Evolutionary conservation across 2,888 invertebrate species (phyloP), one percentile per base, ranked within the genome.

Genomic region (Oscheius myriophilus): DNA sequence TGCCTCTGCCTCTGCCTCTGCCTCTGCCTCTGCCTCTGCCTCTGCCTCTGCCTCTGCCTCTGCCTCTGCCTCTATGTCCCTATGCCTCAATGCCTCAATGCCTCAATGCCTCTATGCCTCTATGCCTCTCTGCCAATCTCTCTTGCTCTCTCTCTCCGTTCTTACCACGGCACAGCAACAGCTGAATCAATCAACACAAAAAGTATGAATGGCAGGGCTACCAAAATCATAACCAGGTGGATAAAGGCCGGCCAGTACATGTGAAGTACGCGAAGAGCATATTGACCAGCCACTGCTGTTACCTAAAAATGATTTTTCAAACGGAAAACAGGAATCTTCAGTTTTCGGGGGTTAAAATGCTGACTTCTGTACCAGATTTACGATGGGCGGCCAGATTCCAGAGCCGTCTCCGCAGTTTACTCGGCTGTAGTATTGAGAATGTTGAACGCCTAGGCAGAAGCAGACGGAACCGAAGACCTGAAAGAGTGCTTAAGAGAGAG

Each of bases 391-490:
- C 64, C 64, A 65, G n/a, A 65, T 45, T 25, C 46, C 55, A 11
- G 55, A 25, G 14, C 64, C 64, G 42, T 65, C 64, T 18, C 64
- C 64, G 25, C 64, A 65, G 25, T 65, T 65, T 1, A 65, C 64
- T 45, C 43, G 25, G 9, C 53, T 65, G 53, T 65, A 65, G 26
- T 65, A 65, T 23, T 43, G 46, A n/a, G 64, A 65, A 46, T 65
- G 46, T 25, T 65, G 64, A 4, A 65, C 64, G 41, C 64, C 64
- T 26, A 65, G 45, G 42, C 64, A 65, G 39, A 65, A 65, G 54
- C 64, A 65, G 9, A 65, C 21, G 11, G 45, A 42, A 26, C 64
- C 64, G 18, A 54, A 21, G 21, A 65, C 43, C 64, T 65, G 23
- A 21, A 51, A 33, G 21, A 1, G 45, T 49, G 52, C 26, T 6